Percentiles rank a stretch among this genome's conserved stretches.
phyloP scores from a whole-genome alignment of 2,797 vertebrate species.

The Aythya fuligula region DNA sequence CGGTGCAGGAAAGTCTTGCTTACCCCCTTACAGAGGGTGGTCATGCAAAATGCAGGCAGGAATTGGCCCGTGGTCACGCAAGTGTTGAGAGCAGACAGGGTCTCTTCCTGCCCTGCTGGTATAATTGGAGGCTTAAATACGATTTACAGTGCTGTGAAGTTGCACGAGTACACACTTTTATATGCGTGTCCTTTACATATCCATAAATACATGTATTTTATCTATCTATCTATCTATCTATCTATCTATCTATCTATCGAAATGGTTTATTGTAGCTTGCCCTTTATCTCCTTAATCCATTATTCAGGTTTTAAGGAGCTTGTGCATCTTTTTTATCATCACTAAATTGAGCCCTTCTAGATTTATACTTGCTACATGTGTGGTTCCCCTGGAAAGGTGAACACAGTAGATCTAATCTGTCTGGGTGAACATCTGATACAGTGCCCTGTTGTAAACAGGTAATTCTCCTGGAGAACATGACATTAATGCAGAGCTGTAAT shows the following conservation, averaged over 20 bases:
- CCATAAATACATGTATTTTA: neutral
- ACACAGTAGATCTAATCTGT: neutral
- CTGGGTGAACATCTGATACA: neutral
- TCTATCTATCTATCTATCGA: neutral
- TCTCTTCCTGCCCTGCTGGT: neutral
- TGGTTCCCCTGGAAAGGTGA: neutral
- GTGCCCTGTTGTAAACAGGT: neutral
- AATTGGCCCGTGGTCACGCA: accelerated
- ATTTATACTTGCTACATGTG: neutral
- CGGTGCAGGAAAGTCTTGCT: accelerated
- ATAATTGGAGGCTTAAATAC: neutral
- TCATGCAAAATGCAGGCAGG: accelerated
- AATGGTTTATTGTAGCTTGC: neutral
- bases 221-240: neutral
- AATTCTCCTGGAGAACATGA: neutral
- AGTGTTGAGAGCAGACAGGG: neutral
- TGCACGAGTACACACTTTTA: neutral
- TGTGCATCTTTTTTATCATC: neutral
- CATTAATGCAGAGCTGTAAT: neutral
- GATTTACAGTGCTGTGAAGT: neutral
- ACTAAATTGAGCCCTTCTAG: neutral
- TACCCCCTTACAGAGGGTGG: neutral
- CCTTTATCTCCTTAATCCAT: neutral
- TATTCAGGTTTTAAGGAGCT: neutral
- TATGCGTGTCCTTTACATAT: neutral